A percentile compares a stretch with the other conserved stretches of the same genome.
Evolutionary conservation across 2,113 vertebrate species (phyloP).

Genomic region (Podarcis raffonei): DNA sequence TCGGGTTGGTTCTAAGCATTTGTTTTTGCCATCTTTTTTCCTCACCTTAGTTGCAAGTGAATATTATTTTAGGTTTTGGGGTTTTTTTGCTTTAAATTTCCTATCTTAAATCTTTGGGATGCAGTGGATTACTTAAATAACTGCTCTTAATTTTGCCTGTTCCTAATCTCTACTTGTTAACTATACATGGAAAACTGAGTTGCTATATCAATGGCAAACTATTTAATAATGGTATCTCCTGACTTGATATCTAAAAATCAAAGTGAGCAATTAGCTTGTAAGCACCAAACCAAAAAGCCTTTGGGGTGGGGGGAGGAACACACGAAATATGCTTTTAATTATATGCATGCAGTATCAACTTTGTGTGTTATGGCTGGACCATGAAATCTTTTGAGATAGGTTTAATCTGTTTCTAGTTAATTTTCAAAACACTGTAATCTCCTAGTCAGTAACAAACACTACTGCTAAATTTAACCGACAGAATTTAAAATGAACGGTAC

Average conservation of each 20-base stretch:
- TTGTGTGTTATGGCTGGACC: conserved; percentile 3
- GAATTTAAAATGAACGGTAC: not conserved
- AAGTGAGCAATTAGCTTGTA: not conserved
- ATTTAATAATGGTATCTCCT: not conserved
- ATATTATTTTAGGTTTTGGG: no score
- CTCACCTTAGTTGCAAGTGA: not conserved
- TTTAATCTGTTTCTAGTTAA: conserved; percentile 31
- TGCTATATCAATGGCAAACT: not conserved
- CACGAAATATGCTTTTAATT: conserved; percentile 32
- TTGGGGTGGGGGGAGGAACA: conserved; percentile 23
- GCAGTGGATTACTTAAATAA: not conserved
- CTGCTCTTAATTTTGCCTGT: not conserved
- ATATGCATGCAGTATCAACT: conserved; percentile 20
- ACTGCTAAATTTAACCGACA: not conserved
- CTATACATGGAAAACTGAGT: not conserved
- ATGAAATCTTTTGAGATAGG: not conserved
- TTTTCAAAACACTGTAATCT: conserved; percentile 12
- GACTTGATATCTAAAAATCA: not conserved
- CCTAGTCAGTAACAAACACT: not conserved
- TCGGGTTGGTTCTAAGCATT: not conserved
- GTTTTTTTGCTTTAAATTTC: not conserved
- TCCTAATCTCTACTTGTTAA: not conserved
- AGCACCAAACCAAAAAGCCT: not conserved
- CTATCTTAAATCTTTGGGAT: not conserved
- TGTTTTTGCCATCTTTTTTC: not conserved